These are phyloP conservation scores for Harlomillsia oculata DNA, from an alignment of 1,140 invertebrate genomes.

Conservation along the genomic window DNA sequence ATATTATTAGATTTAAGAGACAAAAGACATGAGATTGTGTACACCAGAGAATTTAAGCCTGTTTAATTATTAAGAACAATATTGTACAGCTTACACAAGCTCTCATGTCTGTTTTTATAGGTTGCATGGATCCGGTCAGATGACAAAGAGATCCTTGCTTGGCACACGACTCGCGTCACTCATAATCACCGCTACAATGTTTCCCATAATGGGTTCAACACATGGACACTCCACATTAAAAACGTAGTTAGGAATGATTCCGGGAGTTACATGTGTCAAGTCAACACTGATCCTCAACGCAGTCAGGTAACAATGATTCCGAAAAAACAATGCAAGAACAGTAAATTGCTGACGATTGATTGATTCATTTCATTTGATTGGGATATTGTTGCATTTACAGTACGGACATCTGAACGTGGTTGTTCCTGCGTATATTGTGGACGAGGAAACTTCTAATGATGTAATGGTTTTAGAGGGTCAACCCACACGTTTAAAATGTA, in stretches of 20 bases:
- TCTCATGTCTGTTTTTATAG: no score
- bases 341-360: background rate
- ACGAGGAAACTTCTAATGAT: slow-evolving; percentile 49
- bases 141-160: slow-evolving; percentile 76
- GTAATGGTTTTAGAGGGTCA: slow-evolving; percentile 63
- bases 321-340: background rate
- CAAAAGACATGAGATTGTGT: no score
- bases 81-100: no score
- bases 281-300: slow-evolving; percentile 83
- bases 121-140: slow-evolving; percentile 87
- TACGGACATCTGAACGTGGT: slow-evolving; percentile 71
- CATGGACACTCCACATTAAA: slow-evolving; percentile 77
- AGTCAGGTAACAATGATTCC: slow-evolving; percentile 56
- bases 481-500: slow-evolving; percentile 62
- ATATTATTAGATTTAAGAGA: no score
- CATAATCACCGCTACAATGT: slow-evolving; percentile 71
- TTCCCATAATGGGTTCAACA: slow-evolving; percentile 81
- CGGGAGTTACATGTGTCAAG: slow-evolving; percentile 82
- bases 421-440: slow-evolving; percentile 71
- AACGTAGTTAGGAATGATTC: slow-evolving; percentile 81
- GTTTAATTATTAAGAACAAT: no score
- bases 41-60: no score
- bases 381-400: slow-evolving; percentile 44
- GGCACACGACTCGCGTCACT: slow-evolving; percentile 79
- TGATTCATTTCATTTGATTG: background rate